Conservation (phyloP, 2,113 vertebrate genomes). For the Gallinago jamesoni region DNA sequence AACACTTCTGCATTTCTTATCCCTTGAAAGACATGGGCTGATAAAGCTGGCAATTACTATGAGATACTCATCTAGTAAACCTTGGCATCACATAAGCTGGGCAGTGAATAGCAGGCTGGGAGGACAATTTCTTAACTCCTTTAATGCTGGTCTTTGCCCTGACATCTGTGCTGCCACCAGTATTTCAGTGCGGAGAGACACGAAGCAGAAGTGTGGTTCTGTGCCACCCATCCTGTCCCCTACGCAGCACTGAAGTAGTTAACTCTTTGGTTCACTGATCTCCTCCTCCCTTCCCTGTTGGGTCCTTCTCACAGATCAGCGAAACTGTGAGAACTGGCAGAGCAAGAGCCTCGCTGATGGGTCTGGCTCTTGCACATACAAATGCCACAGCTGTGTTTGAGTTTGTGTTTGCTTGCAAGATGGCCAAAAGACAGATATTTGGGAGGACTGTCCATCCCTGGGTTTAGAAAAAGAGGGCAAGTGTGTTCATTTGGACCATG, state of each 20-base stretch:
- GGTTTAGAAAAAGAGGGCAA: background rate
- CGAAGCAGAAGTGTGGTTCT: background rate
- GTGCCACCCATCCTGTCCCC: background rate
- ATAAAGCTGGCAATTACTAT: background rate
- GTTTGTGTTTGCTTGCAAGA: background rate
- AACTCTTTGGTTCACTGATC: fast-evolving
- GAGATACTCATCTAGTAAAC: background rate
- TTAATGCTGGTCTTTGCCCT: background rate
- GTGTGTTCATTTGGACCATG: background rate
- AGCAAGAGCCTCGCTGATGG: background rate
- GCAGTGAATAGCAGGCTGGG: background rate
- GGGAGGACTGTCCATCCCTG: background rate
- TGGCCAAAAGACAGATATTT: background rate
- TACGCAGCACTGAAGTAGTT: background rate
- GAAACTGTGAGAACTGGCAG: background rate
- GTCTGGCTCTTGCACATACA: background rate
- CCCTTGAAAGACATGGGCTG: background rate
- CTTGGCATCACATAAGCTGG: background rate
- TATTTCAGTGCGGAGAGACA: background rate
- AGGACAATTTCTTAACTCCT: background rate
- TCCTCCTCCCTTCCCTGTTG: background rate
- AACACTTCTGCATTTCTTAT: background rate
- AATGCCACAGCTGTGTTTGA: background rate
- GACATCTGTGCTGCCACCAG: background rate
- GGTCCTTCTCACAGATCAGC: background rate